Evolutionary conservation across 1,140 invertebrate species (phyloP), one percentile per base, ranked within the genome.

Genomic region (Cepaea nemoralis): DNA sequence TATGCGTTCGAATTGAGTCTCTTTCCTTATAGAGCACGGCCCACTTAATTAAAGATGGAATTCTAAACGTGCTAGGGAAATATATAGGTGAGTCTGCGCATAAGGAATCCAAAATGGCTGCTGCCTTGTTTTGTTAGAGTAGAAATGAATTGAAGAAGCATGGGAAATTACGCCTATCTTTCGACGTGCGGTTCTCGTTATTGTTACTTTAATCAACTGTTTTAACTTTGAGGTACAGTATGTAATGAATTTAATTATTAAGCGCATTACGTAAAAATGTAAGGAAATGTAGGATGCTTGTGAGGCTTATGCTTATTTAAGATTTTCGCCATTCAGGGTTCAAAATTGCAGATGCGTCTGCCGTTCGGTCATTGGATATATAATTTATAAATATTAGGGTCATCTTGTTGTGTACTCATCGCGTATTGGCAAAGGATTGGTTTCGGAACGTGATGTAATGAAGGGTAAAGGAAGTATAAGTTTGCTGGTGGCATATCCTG

Each of bases 81-180:
- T 45, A 45, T 45, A 42, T 42, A 77, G 50, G 75, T 77, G 59
- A 77, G 75, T 39, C 27, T 63, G 14, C 22, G 55, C 75, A 77
- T 40, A 50, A 39, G 55, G 50, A 77, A 77, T 77, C 75, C 48
- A 77, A 77, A 1, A 77, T 77, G 75, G 75, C 75, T 35, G 75
- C 75, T 35, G 48, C 59, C n/a, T 63, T 63, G 27, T 63, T 55
- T 55, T 14, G 50, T 55, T 63, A 63, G 59, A n/a, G 59, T 27
- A 63, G n/a, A 55, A 63, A 63, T 63, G 59, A 63, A 63, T 63
- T 63, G 33, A 27, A 31, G 10, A 63, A 16, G 59, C 59, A 63
- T 14, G 59, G 22, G 3, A 27, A 63, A 27, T 31, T 27, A 63
- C n/a, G 59, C 6, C 5, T 31, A 14, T 27, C 5, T 10, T 0